Percentiles rank a stretch among this genome's conserved stretches.
Conservation (phyloP, 2,888 invertebrate genomes). For the Ophion obscuratus region DNA sequence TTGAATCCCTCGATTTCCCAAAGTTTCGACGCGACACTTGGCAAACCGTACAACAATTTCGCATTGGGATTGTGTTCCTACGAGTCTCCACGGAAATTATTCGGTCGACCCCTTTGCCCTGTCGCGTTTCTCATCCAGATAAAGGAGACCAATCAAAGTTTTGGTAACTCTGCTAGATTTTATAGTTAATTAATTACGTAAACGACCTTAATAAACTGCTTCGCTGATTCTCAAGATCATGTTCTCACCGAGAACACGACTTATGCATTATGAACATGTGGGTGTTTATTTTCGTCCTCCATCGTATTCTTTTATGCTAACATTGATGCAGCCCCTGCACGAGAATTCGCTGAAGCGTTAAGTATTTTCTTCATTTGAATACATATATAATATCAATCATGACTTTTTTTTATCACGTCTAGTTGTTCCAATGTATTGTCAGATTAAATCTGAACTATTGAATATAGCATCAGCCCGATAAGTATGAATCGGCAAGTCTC, state of each 20-base stretch:
- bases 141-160: background rate
- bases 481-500: background rate
- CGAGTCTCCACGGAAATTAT: background rate
- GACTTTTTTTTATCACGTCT: background rate
- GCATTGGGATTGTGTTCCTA: background rate
- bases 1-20: background rate
- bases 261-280: too few relatives aligned
- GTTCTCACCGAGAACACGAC: too few relatives aligned
- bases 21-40: background rate
- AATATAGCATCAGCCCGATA: background rate
- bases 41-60: background rate
- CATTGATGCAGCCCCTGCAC: background rate
- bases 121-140: background rate
- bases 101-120: background rate
- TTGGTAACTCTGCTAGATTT: background rate
- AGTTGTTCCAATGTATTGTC: background rate
- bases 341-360: background rate
- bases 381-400: background rate
- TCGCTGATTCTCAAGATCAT: background rate
- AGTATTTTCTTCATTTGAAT: background rate
- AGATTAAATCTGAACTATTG: background rate
- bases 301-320: background rate
- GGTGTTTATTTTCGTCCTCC: background rate
- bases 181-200: background rate
- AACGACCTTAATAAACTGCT: background rate